A percentile compares a stretch with the other conserved stretches of the same genome.
phyloP scores from a whole-genome alignment of 2,888 invertebrate genomes.

The Harmothoe impar region DNA sequence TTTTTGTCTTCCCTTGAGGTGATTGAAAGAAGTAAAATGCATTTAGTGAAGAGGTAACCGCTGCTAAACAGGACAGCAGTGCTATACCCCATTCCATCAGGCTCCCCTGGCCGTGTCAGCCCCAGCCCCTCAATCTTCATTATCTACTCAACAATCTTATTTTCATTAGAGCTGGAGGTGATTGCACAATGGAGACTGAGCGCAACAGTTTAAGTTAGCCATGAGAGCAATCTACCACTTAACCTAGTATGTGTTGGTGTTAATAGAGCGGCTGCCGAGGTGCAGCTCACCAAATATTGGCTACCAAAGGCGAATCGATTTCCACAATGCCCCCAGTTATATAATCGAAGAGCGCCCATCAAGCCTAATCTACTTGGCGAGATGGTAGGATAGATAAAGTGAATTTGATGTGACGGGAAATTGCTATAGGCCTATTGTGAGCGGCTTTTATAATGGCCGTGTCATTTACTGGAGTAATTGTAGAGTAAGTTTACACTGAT shows the following conservation, averaged over 20 bases:
- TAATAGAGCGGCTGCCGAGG: constrained; percentile 31
- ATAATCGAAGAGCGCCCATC: background rate
- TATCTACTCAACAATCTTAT: constrained; percentile 54
- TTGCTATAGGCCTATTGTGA: background rate
- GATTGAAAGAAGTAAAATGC: too few species aligned
- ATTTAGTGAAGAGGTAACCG: too few species aligned
- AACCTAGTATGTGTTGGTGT: constrained; percentile 43
- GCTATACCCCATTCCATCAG: background rate
- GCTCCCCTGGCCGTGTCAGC: background rate
- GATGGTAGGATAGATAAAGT: background rate
- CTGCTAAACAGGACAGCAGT: background rate
- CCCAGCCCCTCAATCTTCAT: background rate
- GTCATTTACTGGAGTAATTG: background rate
- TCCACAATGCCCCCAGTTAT: background rate
- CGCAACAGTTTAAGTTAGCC: constrained; percentile 49
- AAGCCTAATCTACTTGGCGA: background rate
- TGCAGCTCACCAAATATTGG: constrained; percentile 16
- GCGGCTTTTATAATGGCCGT: background rate
- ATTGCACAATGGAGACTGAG: constrained; percentile 30
- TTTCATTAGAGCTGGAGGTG: constrained; percentile 44
- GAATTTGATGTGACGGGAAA: background rate
- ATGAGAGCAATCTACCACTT: constrained; percentile 36
- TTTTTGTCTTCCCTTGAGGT: too few species aligned
- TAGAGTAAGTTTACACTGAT: background rate
- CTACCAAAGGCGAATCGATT: constrained; percentile 10